Evolutionary conservation across 2,113 vertebrate genomes (phyloP), one percentile per base, ranked within the genome.

Genomic region (Sturnira hondurensis): DNA sequence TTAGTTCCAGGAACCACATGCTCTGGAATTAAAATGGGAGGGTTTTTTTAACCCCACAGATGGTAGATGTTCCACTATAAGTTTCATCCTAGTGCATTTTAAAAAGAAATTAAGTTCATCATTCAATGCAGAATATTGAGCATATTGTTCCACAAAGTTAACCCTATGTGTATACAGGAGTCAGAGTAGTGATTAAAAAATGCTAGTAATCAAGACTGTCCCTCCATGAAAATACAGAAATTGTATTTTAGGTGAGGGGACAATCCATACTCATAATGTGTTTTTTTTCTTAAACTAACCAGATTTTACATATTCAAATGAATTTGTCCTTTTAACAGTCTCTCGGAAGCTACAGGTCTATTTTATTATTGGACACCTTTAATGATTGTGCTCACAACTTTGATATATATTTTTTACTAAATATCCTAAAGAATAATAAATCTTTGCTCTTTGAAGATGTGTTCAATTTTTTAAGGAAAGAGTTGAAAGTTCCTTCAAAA

Each of bases 1-100:
- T 92, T 70, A 63, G 54, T 93, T 89, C 68, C 50, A 93, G 28
- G 83, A 96, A 86, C 38, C 83, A 77, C 47, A 83, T 76, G 43
- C 26, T 86, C 24, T 89, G 36, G 36, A 86, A 92, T 74, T 78
- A 77, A 94, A 96, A 71, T 71, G 26, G 56, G 5, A 26, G 58
- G 11, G 52, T 16, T 28, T 86, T 58, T 50, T 9, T 45, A 33
- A 31, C 31, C 41, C 56, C 36, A 63, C 7, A 38, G 76, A 86
- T 78, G 41, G 17, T 78, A 85, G 28, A 73, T 86, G 36, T 83
- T 83, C 36, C 28, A 45, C 22, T 38, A 41, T 7, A 89, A n/a
- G 13, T 52, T 77, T 94, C 24, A 94, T 91, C 85, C 22, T 26
- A 89, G 13, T 24, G 45, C 10, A 81, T 73, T 78, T 84, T 43